These are phyloP conservation scores for Enteromius radiatus DNA, from an alignment of 2,797 vertebrate genomes.

Conservation along the genomic window DNA sequence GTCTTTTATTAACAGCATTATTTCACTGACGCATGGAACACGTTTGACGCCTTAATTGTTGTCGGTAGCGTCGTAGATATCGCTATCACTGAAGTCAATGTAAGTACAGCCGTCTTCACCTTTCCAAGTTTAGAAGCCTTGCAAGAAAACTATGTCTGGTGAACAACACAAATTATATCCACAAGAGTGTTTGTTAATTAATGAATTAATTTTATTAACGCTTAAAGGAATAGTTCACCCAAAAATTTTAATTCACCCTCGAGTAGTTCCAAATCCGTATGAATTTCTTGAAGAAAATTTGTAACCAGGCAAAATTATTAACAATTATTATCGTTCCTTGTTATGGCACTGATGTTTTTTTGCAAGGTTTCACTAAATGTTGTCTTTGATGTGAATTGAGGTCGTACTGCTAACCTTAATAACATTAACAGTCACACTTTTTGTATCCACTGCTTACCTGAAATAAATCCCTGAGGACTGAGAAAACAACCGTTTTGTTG, in stretches of 20 bases:
- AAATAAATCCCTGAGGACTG: constrained; percentile 20
- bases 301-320: no score
- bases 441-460: constrained; percentile 9
- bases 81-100: constrained; percentile 99
- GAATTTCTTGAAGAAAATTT: no score
- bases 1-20: constrained; percentile 94
- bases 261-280: no score
- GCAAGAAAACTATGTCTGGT: constrained; percentile 62
- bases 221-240: no score
- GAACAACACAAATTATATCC: not conserved
- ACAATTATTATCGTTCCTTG: not conserved
- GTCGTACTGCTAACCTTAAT: constrained; percentile 1
- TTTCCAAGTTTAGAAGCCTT: constrained; percentile 62
- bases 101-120: constrained; percentile 71
- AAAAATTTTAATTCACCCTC: no score
- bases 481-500: constrained; percentile 10
- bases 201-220: not conserved
- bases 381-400: constrained; percentile 35
- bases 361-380: constrained; percentile 50
- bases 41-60: constrained; percentile 99
- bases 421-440: constrained; percentile 14
- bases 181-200: not conserved
- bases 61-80: constrained; percentile 99
- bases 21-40: constrained; percentile 99
- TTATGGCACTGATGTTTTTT: constrained; percentile 23